Evolutionary conservation across 1,140 invertebrate species (phyloP).

Genomic region (Chironomus tepperi): DNA sequence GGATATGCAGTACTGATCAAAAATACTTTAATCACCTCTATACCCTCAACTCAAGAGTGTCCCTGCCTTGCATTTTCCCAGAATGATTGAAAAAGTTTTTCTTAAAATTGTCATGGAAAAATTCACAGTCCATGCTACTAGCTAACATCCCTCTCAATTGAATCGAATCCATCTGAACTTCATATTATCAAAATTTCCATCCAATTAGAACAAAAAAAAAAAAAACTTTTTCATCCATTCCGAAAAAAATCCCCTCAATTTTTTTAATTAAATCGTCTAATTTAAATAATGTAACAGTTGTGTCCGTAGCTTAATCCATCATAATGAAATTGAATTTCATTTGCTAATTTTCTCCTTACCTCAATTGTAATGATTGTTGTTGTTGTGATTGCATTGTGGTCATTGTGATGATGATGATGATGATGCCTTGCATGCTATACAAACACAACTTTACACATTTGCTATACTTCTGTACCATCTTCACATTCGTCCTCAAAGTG

Average conservation of each 20-base stretch:
- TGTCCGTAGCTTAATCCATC: background rate
- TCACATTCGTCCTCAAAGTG: constrained; percentile 77
- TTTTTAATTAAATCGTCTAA: background rate
- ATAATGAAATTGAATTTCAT: background rate
- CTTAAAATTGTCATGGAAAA: too few species aligned
- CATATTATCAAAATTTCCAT: background rate
- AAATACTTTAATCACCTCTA: too few species aligned
- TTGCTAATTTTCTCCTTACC: background rate
- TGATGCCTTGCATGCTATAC: background rate
- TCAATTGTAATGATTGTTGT: background rate
- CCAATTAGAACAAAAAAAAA: background rate
- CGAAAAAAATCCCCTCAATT: background rate
- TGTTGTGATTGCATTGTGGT: constrained; percentile 5
- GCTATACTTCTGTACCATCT: constrained; percentile 47
- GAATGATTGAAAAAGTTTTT: too few species aligned
- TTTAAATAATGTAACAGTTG: constrained; percentile 9
- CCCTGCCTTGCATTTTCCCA: too few species aligned
- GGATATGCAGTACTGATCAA: too few species aligned
- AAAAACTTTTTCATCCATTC: background rate
- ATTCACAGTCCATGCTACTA: too few species aligned
- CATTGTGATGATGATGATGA: constrained; percentile 25
- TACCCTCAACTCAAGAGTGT: too few species aligned
- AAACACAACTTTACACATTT: background rate
- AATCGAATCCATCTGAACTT: too few species aligned
- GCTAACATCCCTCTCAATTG: too few species aligned